A percentile compares a stretch with the other conserved stretches of the same genome.
Evolutionary conservation across 2,797 vertebrate genomes (phyloP).

Genomic region (Tenualosa ilisha): DNA sequence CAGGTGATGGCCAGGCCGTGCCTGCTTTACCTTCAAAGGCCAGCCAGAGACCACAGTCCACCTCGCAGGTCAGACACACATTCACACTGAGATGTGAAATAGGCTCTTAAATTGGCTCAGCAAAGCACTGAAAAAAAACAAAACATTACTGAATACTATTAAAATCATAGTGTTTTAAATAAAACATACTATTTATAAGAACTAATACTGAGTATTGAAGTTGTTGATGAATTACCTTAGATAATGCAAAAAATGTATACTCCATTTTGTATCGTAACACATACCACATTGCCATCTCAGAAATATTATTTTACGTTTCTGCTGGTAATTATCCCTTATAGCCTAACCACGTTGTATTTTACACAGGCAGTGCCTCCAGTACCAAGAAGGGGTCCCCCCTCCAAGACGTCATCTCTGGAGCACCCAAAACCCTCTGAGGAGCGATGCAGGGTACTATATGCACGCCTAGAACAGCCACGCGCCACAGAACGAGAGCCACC

Average conservation of each 20-base stretch:
- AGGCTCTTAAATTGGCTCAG: too few relatives aligned
- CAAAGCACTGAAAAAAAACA: too few relatives aligned
- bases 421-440: conserved; percentile 22
- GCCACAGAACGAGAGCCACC: conserved; percentile 30
- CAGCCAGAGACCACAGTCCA: conserved; percentile 47
- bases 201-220: too few relatives aligned
- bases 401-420: conserved; percentile 38
- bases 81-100: not conserved
- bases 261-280: not conserved
- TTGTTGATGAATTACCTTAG: too few relatives aligned
- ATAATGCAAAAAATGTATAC: too few relatives aligned
- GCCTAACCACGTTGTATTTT: not conserved
- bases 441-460: conserved; percentile 61
- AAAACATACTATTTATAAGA: too few relatives aligned
- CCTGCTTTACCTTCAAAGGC: not conserved
- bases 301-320: too few relatives aligned
- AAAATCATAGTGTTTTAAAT: too few relatives aligned
- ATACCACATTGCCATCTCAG: not conserved
- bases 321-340: not conserved
- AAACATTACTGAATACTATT: too few relatives aligned
- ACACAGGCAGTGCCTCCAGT: conserved; percentile 68
- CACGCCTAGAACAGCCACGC: conserved; percentile 66
- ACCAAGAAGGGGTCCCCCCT: conserved; percentile 59
- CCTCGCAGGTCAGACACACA: not conserved
- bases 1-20: not conserved